Evolutionary conservation across 2,113 vertebrate species (phyloP).

Genomic region (Myodes glareolus): DNA sequence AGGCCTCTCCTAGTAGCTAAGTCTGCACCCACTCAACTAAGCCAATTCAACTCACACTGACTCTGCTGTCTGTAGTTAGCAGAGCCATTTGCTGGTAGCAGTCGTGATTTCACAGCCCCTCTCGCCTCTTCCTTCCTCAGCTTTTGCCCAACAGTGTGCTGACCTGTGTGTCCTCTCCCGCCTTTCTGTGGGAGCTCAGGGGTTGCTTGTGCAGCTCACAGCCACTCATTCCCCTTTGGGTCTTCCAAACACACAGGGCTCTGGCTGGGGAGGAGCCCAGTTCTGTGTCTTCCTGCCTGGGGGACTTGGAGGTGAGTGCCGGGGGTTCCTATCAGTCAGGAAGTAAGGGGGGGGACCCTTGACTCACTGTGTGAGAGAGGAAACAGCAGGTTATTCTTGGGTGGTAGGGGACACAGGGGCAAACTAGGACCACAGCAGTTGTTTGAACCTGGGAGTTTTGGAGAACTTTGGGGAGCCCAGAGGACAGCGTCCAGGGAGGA

Average conservation of each 20-base stretch:
- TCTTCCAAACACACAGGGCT: not conserved
- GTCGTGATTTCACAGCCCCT: not conserved
- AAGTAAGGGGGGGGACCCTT: not conserved
- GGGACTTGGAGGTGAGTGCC: no score
- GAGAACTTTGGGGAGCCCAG: not conserved
- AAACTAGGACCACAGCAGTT: not conserved
- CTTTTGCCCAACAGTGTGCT: not conserved
- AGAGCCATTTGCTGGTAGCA: slow-evolving; percentile 31
- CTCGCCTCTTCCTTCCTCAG: not conserved
- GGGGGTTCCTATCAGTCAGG: not conserved
- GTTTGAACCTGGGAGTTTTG: not conserved
- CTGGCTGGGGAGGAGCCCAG: not conserved
- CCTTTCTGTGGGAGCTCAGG: not conserved
- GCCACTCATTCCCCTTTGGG: not conserved
- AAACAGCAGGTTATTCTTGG: not conserved
- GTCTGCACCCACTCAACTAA: not conserved
- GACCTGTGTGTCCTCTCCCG: not conserved
- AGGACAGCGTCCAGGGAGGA: not conserved
- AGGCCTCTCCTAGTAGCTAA: slow-evolving; percentile 39
- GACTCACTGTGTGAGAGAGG: not conserved
- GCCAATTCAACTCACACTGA: slow-evolving; percentile 43
- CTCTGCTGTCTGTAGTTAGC: not conserved
- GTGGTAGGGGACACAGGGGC: not conserved
- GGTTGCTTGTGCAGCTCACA: not conserved
- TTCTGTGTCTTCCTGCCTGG: not conserved